phyloP scores from a whole-genome alignment of 1,140 invertebrate genomes.

The Drosophila persimilis region DNA sequence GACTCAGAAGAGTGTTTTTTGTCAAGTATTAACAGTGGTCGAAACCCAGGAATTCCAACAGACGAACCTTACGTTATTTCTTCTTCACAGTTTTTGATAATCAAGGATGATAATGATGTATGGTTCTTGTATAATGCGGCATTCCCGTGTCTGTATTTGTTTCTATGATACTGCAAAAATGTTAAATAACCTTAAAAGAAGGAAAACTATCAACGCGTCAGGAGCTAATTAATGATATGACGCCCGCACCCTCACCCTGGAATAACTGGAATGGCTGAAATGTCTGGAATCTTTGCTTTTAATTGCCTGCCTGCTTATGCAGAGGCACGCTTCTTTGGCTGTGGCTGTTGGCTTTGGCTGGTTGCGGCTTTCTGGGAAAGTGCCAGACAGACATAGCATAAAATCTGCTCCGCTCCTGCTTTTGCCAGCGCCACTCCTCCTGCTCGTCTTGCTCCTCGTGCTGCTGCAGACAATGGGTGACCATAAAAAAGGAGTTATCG shows the following conservation, averaged over 20 bases:
- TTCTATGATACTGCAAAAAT: no score
- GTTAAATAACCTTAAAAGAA: no score
- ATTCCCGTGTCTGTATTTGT: no score
- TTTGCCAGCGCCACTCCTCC: slow-evolving; percentile 10
- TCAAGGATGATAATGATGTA: no score
- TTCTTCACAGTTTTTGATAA: no score
- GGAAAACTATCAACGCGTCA: slow-evolving; percentile 34
- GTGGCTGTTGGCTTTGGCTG: slow-evolving; percentile 18
- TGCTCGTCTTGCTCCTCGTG: slow-evolving; percentile 10
- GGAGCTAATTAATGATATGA: slow-evolving; percentile 61
- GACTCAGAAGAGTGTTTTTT: no score
- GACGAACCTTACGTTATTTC: no score
- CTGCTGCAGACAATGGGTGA: slow-evolving; percentile 48
- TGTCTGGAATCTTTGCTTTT: slow-evolving; percentile 67
- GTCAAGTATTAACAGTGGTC: no score
- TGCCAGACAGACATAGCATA: slow-evolving; percentile 67
- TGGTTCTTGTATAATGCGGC: no score
- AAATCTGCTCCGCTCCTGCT: slow-evolving; percentile 37
- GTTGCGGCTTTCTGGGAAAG: not conserved
- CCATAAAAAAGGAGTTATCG: slow-evolving; percentile 76
- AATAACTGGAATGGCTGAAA: slow-evolving; percentile 18
- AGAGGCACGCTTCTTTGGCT: slow-evolving; percentile 42
- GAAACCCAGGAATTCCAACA: no score
- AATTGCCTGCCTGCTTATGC: slow-evolving; percentile 74
- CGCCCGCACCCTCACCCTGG: slow-evolving; percentile 20